phyloP scores from a whole-genome alignment of 1,140 invertebrate species.

The Drosophila pachea region DNA sequence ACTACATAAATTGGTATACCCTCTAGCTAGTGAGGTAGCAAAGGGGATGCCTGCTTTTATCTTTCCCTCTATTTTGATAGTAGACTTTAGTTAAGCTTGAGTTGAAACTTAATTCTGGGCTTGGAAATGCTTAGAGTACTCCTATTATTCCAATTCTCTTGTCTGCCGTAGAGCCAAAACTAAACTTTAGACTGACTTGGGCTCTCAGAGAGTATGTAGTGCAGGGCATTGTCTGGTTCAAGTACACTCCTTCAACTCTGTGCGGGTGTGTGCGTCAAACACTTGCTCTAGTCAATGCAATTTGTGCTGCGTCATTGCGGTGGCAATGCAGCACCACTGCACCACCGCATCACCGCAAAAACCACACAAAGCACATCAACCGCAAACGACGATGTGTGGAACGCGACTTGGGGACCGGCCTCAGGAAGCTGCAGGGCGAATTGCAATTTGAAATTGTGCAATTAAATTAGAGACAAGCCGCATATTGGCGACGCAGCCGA shows the following conservation, averaged over 20 bases:
- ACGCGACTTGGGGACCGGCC: conserved; percentile 17
- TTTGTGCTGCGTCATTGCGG: conserved; percentile 71
- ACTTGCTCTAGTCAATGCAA: conserved; percentile 33
- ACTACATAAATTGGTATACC: neutral
- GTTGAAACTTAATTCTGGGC: no score
- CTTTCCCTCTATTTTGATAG: no score
- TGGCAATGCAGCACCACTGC: conserved; percentile 15
- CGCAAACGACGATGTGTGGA: conserved; percentile 18
- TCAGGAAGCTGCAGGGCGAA: conserved; percentile 46
- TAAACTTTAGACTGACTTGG: neutral
- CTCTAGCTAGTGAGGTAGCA: neutral
- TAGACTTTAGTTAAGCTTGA: no score
- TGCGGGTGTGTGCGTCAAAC: neutral
- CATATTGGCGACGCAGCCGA: neutral
- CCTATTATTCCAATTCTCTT: no score
- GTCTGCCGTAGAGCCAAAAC: no score
- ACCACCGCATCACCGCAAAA: conserved; percentile 2
- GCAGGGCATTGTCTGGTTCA: conserved; percentile 20
- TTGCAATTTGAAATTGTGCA: conserved; percentile 52
- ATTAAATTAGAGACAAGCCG: conserved; percentile 51
- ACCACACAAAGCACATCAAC: conserved; percentile 35
- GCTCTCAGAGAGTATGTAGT: neutral
- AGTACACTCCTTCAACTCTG: neutral
- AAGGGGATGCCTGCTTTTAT: neutral
- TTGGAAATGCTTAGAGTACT: no score